These are phyloP conservation scores for Macroglossus sobrinus DNA, from an alignment of 2,113 vertebrate genomes.

Conservation along the genomic window DNA sequence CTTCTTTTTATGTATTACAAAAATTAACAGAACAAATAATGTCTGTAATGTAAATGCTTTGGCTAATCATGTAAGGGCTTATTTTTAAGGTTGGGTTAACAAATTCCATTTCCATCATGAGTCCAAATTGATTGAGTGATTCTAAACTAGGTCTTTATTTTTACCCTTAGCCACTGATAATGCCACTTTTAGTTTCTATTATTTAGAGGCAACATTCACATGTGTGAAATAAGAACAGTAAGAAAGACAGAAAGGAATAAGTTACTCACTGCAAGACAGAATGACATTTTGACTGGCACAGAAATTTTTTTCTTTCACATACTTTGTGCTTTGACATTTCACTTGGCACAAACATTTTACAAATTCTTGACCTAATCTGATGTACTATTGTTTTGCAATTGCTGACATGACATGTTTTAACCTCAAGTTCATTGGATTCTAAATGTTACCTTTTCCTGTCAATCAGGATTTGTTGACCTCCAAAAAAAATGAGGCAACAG, in stretches of 20 bases:
- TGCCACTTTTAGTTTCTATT: slow-evolving; percentile 68
- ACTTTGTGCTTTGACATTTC: slow-evolving; percentile 77
- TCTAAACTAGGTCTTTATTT: slow-evolving; percentile 65
- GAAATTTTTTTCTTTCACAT: slow-evolving; percentile 51
- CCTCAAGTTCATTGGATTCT: slow-evolving; percentile 62
- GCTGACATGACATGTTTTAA: slow-evolving; percentile 69
- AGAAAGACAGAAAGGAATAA: slow-evolving; percentile 66
- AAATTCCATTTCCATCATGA: slow-evolving; percentile 57
- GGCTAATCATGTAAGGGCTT: slow-evolving; percentile 33
- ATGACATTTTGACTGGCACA: slow-evolving; percentile 74
- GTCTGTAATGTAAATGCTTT: neutral
- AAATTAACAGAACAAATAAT: slow-evolving; percentile 48
- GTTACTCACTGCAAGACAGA: slow-evolving; percentile 60
- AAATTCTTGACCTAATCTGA: slow-evolving; percentile 76
- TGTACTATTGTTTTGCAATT: slow-evolving; percentile 66
- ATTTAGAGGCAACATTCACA: slow-evolving; percentile 61
- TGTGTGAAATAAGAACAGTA: neutral
- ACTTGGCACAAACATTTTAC: slow-evolving; percentile 73
- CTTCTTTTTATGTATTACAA: neutral
- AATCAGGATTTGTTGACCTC: slow-evolving; percentile 55
- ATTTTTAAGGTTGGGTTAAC: slow-evolving; percentile 61
- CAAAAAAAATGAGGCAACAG: slow-evolving; percentile 51
- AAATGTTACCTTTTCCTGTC: slow-evolving; percentile 67
- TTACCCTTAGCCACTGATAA: slow-evolving; percentile 45
- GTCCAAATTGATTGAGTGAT: slow-evolving; percentile 48